Percentiles rank a stretch among this genome's conserved stretches.
Conservation (phyloP, 2,113 vertebrate genomes). For the human region GRCh38 chr11:127968001-127968500, state of each 20-base stretch:
- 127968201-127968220: neutral
- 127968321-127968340: accelerated
- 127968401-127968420: neutral
- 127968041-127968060: neutral
- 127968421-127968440: neutral
- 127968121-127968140: neutral
- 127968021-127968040: slow-evolving; percentile 38
- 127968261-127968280: neutral
- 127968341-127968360: no score
- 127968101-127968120: neutral
- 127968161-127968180: neutral
- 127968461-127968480: neutral
- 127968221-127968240: neutral
- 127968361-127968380: neutral
- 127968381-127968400: neutral
- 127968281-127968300: neutral
- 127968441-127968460: neutral
- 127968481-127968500: neutral
- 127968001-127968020: neutral
- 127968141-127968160: neutral
- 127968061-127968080: neutral
- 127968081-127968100: neutral
- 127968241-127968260: neutral
- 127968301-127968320: neutral
- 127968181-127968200: neutral